A percentile compares a stretch with the other conserved stretches of the same genome.
These are phyloP conservation scores for Gallinago paraguaiae DNA, from an alignment of 2,113 vertebrate species.

Conservation along the genomic window DNA sequence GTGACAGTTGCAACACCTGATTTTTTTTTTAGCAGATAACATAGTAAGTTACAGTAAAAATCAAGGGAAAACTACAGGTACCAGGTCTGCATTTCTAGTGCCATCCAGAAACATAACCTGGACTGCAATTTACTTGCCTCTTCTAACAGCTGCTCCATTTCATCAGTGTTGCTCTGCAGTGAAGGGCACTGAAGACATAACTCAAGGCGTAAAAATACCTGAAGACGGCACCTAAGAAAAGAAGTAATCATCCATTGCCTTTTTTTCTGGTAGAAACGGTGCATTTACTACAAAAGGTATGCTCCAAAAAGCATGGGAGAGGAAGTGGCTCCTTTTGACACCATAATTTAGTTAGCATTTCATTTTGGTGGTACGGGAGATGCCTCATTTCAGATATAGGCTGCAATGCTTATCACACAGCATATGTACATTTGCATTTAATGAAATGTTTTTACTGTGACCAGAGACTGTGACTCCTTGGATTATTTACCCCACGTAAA, in stretches of 20 bases:
- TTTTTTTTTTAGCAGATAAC: background rate
- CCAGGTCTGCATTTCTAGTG: background rate
- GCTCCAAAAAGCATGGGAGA: background rate
- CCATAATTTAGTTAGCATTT: background rate
- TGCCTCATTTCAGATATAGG: background rate
- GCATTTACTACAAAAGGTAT: background rate
- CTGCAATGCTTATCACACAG: background rate
- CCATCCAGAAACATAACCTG: background rate
- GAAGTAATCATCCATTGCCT: background rate
- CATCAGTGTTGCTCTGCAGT: conserved; percentile 47
- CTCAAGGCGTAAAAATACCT: conserved; percentile 88
- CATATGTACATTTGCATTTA: background rate
- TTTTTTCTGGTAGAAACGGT: background rate
- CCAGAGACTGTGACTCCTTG: background rate
- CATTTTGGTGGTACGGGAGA: background rate
- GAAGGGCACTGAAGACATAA: conserved; percentile 80
- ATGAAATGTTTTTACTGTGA: background rate
- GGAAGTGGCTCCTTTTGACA: background rate
- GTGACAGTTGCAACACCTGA: background rate
- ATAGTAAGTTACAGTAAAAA: background rate
- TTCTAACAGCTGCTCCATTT: conserved; percentile 82
- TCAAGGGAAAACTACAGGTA: background rate
- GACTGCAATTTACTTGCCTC: conserved; percentile 77
- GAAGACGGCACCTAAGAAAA: conserved; percentile 85
- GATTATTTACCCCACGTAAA: background rate